A percentile compares a stretch with the other conserved stretches of the same genome.
phyloP scores from a whole-genome alignment of 2,888 invertebrate genomes.

The Gandaritis pyraliata region DNA sequence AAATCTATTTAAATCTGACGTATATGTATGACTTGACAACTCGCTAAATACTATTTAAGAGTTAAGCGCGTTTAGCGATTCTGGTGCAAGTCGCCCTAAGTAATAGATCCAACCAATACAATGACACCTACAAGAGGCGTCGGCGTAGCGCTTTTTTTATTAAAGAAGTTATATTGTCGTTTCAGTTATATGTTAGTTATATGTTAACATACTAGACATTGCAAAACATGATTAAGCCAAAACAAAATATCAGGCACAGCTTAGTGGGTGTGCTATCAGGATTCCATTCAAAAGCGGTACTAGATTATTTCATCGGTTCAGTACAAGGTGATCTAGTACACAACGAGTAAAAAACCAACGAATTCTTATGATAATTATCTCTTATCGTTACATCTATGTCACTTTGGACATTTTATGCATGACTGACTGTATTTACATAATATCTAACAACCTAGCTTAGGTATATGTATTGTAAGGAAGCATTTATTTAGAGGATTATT shows the following conservation, averaged over 20 bases:
- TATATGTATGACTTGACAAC: too few relatives aligned
- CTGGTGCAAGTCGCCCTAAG: too few relatives aligned
- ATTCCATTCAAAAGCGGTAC: conserved; percentile 39
- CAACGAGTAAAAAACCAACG: conserved; percentile 33
- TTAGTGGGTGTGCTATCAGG: conserved; percentile 40
- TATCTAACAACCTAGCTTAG: not conserved
- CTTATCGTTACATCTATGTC: conserved; percentile 35
- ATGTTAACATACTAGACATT: conserved; percentile 5
- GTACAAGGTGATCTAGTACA: conserved; percentile 40
- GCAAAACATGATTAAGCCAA: conserved; percentile 16
- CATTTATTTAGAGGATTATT: conserved; percentile 2
- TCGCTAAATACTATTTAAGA: too few relatives aligned
- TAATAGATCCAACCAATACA: too few relatives aligned
- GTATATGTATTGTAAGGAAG: conserved; percentile 36
- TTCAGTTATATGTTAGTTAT: not conserved
- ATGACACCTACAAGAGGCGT: too few relatives aligned
- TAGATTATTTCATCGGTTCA: conserved; percentile 14
- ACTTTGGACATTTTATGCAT: conserved; percentile 33
- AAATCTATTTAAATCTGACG: too few relatives aligned
- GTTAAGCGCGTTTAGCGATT: too few relatives aligned
- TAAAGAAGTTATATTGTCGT: not conserved
- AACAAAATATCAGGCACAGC: conserved; percentile 32
- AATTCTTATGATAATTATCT: conserved; percentile 32
- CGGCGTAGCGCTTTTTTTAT: too few relatives aligned
- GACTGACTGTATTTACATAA: conserved; percentile 27